A percentile compares a stretch with the other conserved stretches of the same genome.
Conservation (phyloP, 2,113 vertebrate genomes). For the Pelmatolapia mariae region DNA sequence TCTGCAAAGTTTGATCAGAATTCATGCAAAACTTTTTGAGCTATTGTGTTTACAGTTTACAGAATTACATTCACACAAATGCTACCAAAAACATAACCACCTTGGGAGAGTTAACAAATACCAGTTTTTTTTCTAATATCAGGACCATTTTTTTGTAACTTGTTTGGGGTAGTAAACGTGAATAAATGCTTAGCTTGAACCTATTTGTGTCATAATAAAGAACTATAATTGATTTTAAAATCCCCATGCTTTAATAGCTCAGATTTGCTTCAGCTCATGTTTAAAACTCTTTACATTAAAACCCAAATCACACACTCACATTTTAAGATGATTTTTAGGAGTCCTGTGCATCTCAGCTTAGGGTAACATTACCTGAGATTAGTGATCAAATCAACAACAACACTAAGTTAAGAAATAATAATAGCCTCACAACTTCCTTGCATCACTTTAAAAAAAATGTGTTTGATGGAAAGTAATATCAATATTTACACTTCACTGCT, state of each 20-base stretch:
- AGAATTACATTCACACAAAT: neutral
- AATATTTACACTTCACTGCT: neutral
- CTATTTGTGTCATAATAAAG: neutral
- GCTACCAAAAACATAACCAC: neutral
- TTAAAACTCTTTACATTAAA: neutral
- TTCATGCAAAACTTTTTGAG: neutral
- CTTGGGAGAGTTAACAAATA: neutral
- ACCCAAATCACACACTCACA: neutral
- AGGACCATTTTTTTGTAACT: neutral
- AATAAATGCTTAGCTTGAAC: neutral
- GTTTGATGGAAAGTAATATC: neutral
- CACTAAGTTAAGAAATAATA: neutral
- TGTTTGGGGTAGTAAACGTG: fast-evolving
- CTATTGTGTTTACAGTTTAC: neutral
- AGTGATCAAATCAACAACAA: neutral
- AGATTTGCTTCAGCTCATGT: neutral
- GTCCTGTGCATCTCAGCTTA: no score
- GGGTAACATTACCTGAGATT: neutral
- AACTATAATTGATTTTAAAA: neutral
- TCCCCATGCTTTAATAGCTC: neutral
- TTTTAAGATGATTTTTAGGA: neutral
- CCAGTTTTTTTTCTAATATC: neutral
- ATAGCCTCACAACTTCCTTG: neutral
- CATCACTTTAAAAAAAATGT: neutral
- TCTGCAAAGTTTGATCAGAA: neutral